Base-by-base conservation (phyloP, 2,888 invertebrate species). In the Nudaria mundana region DNA sequence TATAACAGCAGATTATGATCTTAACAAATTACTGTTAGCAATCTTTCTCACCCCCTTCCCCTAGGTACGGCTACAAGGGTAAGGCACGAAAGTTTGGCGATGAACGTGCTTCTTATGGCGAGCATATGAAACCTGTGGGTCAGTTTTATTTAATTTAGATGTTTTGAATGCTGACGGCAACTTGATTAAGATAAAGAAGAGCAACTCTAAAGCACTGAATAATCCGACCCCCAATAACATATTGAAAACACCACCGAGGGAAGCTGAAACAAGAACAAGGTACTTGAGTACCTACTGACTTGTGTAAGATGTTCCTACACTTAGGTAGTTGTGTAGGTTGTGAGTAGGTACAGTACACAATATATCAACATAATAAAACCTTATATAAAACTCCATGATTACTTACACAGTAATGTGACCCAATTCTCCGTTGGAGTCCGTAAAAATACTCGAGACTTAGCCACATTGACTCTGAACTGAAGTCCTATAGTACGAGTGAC, bases 151-250 rank as follows among this genome's bases (percentile, higher is more conserved):
- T 26, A 59, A 50, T 57, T 66, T 55, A 0, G 62, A 43, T 0
- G 62, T 59, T 18, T 39, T 56, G 4, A 71, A 44, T 2, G 66
- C 65, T 11, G 52, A 41, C 1, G 73, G 72, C 26, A 77, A 34
- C 28, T 67, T 71, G 2, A 66, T 42, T 13, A 75, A 10, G 7
- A 75, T 5, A 2, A 84, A 56, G 39, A 68, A 79, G 1, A 85
- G 10, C 6, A 85, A 52, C 56, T 88, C 87, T 12, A 87, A 48
- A 0, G 75, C 83, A 47, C 85, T 87, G 43, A 87, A 83, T 3
- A 87, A 43, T 3, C 87, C 85, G 1, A 87, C 79, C 5, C 87
- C 87, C 3, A 88, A 59, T 50, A 88, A 87, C 87, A 88, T 86
- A 48, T 82, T 88, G 58, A 87, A 88, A 1, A 87, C 80, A 22